Evolutionary conservation across 2,888 invertebrate species (phyloP), one percentile per base, ranked within the genome.

Genomic region (Lasiommata megera): DNA sequence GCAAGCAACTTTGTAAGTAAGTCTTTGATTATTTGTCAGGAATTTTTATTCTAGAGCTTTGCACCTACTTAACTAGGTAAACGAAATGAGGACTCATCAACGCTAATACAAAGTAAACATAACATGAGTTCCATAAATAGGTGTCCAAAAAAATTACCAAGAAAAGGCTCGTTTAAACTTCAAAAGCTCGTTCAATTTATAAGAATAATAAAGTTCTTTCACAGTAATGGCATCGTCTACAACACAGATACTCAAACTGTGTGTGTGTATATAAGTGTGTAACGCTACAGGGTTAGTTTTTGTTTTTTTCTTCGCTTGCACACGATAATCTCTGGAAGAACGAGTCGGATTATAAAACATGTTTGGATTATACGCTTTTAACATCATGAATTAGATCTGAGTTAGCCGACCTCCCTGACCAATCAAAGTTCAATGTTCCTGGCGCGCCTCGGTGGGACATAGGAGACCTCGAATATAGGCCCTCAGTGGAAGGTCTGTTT

Each of bases 201-300:
- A 51, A 40, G 28, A 50, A 50, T 38, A 51, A 38, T 51, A 51
- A 38, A 51, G 38, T 51, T 29, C 37, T 51, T 51, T 51, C 11
- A 11, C 28, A 51, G 38, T 51, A 38, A 51, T 51, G 51, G 16
- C 28, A 51, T 29, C 29, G 51, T 38, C 51, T 51, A 51, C 51
- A 28, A 38, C 51, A 51, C 16, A 51, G 51, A 16, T 2, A 38
- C 38, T 18, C 51, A 51, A 51, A 12, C 16, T 38, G 46, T 9
- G n/a, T 11, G 11, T 1, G 11, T 1, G 1, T 34, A 34, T 1
- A 8, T 31, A 7, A 23, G 7, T 31, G 7, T 6, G 3, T 31
- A 31, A 1, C 9, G 1, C 34, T 11, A 34, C 34, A 11, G n/a
- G n/a, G n/a, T n/a, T n/a, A n/a, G n/a, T n/a, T n/a, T n/a, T n/a